Base-by-base conservation (phyloP, 53 echinoderm and acorn worm species). In the Patiria pectinifera region DNA sequence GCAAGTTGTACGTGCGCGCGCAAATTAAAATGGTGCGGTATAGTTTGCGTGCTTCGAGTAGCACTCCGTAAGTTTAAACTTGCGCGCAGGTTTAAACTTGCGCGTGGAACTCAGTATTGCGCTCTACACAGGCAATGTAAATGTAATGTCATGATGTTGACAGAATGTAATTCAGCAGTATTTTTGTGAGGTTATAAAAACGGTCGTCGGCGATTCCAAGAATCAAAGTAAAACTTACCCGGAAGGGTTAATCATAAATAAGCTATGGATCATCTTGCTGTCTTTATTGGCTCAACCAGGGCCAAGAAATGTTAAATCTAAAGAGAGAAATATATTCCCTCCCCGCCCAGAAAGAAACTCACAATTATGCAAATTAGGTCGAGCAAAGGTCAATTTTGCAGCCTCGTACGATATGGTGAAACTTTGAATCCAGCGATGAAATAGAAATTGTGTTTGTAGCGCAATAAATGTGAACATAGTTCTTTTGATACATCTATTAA, bases 171-270 rank as follows among this genome's bases (percentile, higher is more conserved):
- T 66, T 66, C 66, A 16, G 12, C 24, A 26, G 9, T 22, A 59
- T 10, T 59, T 53, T 53, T 53, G 53, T 53, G 2, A 53, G 2
- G 53, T 48, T 21, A 82, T 35, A 49, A 82, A 49, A 62, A 59
- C 15, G 15, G 10, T 21, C 15, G 69, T 21, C 6, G 0, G 69
- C 3, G 16, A 69, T 15, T 69, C 16, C 6, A 15, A 69, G 3
- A 23, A 21, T 3, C n/a, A 74, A 23, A n/a, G 15, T 24, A 19
- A 21, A 24, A 97, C 97, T 84, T 86, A 97, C 97, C 97, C 97
- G 45, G 97, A 97, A 83, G 94, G 85, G 84, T 97, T 97, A 19
- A 97, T 97, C 89, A 97, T 97, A 71, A 97, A 97, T 80, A 97
- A 91, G 86, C 97, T 97, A 92, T 94, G 88, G 19, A 97, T 97